These are phyloP conservation scores for Diabrotica undecimpunctata DNA, from an alignment of 1,140 invertebrate species.

Conservation along the genomic window DNA sequence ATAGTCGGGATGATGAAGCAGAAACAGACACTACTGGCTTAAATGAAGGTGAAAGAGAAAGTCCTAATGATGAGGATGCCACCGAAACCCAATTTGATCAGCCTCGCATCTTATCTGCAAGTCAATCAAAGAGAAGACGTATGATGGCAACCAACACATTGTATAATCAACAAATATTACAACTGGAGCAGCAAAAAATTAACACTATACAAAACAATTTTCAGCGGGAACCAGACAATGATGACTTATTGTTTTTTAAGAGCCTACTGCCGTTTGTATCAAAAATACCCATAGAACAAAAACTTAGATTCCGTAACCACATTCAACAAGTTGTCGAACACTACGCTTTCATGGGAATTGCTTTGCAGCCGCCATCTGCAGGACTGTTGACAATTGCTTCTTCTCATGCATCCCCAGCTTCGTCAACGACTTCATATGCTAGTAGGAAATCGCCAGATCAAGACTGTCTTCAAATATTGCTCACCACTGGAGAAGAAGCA, in stretches of 20 bases:
- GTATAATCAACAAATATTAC: not conserved
- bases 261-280: not conserved
- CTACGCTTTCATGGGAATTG: not conserved
- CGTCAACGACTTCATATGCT: too few relatives aligned
- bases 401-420: not conserved
- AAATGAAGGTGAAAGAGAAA: not conserved
- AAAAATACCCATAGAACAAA: not conserved
- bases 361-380: too few relatives aligned
- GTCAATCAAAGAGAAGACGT: slow-evolving; percentile 6
- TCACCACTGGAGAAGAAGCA: too few relatives aligned
- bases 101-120: not conserved
- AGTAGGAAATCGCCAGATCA: too few relatives aligned
- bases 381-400: not conserved
- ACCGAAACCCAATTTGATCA: not conserved
- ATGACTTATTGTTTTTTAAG: too few relatives aligned
- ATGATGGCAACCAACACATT: not conserved
- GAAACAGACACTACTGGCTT: not conserved
- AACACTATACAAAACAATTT: not conserved
- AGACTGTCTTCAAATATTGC: too few relatives aligned
- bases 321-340: slow-evolving; percentile 10
- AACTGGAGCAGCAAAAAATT: not conserved
- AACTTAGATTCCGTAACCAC: not conserved
- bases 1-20: not conserved
- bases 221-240: not conserved
- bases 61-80: not conserved